A percentile compares a stretch with the other conserved stretches of the same genome.
phyloP scores from a whole-genome alignment of 2,113 vertebrate species.

The Channa argus region DNA sequence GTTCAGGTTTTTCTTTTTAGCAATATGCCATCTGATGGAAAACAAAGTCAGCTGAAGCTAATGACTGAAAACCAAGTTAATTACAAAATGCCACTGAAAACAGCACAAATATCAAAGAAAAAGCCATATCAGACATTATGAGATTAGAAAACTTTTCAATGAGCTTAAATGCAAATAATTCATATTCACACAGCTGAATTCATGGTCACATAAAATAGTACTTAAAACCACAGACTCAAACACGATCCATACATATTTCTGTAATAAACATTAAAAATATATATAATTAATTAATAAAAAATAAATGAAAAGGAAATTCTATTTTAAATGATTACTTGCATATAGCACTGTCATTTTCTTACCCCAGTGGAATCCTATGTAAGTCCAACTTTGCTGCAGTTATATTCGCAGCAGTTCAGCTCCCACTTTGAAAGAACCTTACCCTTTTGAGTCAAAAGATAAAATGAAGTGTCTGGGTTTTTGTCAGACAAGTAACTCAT shows the following conservation, averaged over 20 bases:
- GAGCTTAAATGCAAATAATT: background rate
- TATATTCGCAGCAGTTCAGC: background rate
- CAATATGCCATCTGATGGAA: no score
- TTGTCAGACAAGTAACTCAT: slow-evolving; percentile 11
- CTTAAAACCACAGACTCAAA: no score
- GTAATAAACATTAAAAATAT: no score
- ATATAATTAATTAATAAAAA: no score
- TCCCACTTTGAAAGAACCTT: background rate
- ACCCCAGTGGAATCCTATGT: slow-evolving; percentile 22
- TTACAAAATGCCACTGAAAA: background rate
- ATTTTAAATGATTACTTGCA: background rate
- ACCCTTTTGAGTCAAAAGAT: background rate
- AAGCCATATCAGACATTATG: background rate
- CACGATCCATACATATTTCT: no score
- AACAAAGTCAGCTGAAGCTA: no score
- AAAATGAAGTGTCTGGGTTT: slow-evolving; percentile 1
- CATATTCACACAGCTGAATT: background rate
- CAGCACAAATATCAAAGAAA: background rate
- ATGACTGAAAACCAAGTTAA: no score
- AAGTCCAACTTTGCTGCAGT: slow-evolving; percentile 13
- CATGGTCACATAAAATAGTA: background rate
- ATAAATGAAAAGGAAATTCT: no score
- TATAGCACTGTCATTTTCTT: slow-evolving; percentile 14
- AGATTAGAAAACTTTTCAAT: no score
- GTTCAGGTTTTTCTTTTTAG: no score